Percentiles rank a stretch among this genome's conserved stretches.
phyloP scores from a whole-genome alignment of 2,113 vertebrate species.

The Gambusia affinis region DNA sequence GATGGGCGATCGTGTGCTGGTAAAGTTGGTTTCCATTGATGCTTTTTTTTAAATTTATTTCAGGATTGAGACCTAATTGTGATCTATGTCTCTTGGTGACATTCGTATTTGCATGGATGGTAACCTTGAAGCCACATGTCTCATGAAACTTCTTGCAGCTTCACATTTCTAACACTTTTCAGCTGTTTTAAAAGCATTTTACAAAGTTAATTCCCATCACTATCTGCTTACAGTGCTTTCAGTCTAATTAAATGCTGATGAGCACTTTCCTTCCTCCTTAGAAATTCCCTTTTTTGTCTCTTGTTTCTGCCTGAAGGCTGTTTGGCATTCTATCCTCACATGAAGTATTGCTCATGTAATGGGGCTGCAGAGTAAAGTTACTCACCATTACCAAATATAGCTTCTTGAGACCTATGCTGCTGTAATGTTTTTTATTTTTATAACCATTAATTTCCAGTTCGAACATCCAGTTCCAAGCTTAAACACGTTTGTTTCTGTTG shows the following conservation, averaged over 20 bases:
- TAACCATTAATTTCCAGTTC: not conserved
- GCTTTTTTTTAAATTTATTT: not conserved
- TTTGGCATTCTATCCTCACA: slow-evolving; percentile 23
- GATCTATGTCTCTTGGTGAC: not conserved
- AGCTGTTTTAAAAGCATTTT: not conserved
- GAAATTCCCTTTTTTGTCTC: not conserved
- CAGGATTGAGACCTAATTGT: slow-evolving; percentile 25
- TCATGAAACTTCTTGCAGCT: not conserved
- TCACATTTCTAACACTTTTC: not conserved
- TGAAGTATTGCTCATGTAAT: slow-evolving; percentile 46
- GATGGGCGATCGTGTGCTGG: slow-evolving; percentile 94
- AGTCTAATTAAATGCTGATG: slow-evolving; percentile 4
- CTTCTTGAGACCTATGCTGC: not conserved
- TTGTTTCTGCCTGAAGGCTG: not conserved
- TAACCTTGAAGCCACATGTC: not conserved
- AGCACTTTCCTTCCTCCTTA: slow-evolving; percentile 33
- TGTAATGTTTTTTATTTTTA: not conserved
- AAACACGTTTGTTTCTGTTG: slow-evolving; percentile 3
- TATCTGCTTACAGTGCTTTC: slow-evolving; percentile 1
- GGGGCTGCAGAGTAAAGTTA: slow-evolving; percentile 37
- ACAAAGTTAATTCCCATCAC: not conserved
- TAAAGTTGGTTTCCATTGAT: slow-evolving; percentile 69
- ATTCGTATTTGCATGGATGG: not conserved
- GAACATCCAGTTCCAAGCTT: not conserved
- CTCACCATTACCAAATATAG: slow-evolving; percentile 18